Evolutionary conservation across 2,113 vertebrate genomes (phyloP).

Genomic region (Ailuropoda melanoleuca): DNA sequence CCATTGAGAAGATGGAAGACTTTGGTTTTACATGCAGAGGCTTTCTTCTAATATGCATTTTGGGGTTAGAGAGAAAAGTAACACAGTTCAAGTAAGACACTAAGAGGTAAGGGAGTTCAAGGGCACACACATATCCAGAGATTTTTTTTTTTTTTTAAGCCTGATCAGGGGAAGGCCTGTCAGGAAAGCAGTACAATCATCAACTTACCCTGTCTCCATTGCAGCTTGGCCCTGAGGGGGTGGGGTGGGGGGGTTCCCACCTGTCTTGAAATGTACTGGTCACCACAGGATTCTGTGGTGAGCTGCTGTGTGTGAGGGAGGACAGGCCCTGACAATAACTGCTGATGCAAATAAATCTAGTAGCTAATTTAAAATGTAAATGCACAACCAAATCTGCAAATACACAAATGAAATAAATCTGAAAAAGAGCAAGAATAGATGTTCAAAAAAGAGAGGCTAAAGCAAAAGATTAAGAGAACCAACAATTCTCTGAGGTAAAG

Average conservation of each 20-base stretch:
- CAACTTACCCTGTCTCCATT: not conserved
- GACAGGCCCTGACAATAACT: not conserved
- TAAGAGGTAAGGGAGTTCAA: not conserved
- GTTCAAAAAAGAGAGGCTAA: not conserved
- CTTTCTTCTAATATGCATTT: not conserved
- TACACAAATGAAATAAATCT: not conserved
- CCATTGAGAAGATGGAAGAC: not conserved
- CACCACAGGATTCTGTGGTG: not conserved
- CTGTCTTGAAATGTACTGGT: not conserved
- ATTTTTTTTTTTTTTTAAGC: not conserved
- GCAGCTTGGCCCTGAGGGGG: not conserved
- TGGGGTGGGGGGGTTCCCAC: not conserved
- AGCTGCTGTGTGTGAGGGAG: not conserved
- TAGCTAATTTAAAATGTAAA: not conserved
- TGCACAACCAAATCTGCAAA: not conserved
- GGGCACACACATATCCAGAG: not conserved
- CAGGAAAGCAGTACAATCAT: not conserved
- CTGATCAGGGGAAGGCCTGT: not conserved
- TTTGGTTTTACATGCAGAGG: not conserved
- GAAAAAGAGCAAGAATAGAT: not conserved
- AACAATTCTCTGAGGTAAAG: not conserved
- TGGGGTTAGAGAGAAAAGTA: not conserved
- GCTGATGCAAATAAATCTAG: not conserved
- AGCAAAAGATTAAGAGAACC: not conserved
- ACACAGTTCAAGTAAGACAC: not conserved